These are phyloP conservation scores for Amblyopsis hoosieri DNA, from an alignment of 2,797 vertebrate species.

Conservation along the genomic window DNA sequence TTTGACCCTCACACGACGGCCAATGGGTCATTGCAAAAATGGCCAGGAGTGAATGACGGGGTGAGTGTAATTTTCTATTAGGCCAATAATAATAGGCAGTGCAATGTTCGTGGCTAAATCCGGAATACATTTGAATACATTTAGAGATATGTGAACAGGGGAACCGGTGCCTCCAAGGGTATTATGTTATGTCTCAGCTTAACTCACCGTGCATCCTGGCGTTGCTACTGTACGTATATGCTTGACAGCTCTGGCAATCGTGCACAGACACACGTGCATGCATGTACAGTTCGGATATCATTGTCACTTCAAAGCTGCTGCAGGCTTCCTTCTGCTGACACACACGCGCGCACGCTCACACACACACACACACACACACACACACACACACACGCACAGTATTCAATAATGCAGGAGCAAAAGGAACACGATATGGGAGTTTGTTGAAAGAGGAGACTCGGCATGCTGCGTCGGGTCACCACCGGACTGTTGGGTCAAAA, in stretches of 20 bases:
- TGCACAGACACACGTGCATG: slow-evolving; percentile 9
- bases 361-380: neutral
- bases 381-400: neutral
- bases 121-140: slow-evolving; percentile 52
- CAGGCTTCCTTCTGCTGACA: neutral
- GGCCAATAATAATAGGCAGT: too few species aligned
- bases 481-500: neutral
- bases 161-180: slow-evolving; percentile 12
- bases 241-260: slow-evolving; percentile 13
- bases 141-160: slow-evolving; percentile 4
- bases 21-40: too few species aligned
- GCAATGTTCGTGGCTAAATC: slow-evolving; percentile 7
- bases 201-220: slow-evolving; percentile 16
- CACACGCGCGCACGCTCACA: slow-evolving; percentile 3
- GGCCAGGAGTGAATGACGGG: too few species aligned
- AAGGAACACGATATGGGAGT: neutral
- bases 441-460: neutral
- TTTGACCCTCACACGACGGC: too few species aligned
- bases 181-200: slow-evolving; percentile 16
- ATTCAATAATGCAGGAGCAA: neutral
- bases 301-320: too few species aligned
- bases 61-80: too few species aligned
- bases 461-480: neutral
- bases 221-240: slow-evolving; percentile 15
- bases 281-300: neutral